Conservation (phyloP, 1,140 invertebrate species). For the Caerostris darwini region DNA sequence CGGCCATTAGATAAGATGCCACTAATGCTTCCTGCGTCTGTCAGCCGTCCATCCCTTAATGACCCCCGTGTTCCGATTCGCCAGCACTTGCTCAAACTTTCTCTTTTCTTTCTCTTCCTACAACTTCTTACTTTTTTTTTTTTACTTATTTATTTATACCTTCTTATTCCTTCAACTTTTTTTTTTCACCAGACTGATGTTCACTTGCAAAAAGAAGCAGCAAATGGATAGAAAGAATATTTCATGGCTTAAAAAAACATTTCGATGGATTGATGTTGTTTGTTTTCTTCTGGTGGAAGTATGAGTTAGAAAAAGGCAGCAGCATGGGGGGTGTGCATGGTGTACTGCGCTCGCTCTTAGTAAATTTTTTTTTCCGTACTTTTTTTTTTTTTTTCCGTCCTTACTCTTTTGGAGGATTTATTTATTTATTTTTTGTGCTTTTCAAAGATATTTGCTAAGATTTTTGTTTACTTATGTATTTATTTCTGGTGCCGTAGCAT, state of each 20-base stretch:
- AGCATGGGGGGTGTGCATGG: conserved; percentile 10
- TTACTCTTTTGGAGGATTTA: conserved; percentile 41
- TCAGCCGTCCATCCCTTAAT: conserved; percentile 62
- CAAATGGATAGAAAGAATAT: conserved; percentile 75
- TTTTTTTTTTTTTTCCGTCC: conserved; percentile 37
- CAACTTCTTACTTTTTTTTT: conserved; percentile 59
- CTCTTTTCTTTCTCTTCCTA: conserved; percentile 41
- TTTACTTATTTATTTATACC: conserved; percentile 75
- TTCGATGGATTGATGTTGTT: conserved; percentile 76
- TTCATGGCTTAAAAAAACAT: conserved; percentile 78
- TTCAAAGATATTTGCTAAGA: conserved; percentile 24
- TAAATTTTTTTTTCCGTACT: conserved; percentile 28
- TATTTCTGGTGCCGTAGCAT: not conserved
- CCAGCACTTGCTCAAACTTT: conserved; percentile 76
- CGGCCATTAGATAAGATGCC: conserved; percentile 77
- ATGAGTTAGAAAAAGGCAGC: conserved; percentile 29
- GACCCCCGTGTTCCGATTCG: conserved; percentile 74
- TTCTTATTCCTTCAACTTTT: conserved; percentile 67
- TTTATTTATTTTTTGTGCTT: conserved; percentile 50
- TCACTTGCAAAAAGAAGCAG: conserved; percentile 45
- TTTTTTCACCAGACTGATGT: conserved; percentile 64
- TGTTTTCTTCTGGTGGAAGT: conserved; percentile 69
- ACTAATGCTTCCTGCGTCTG: conserved; percentile 77
- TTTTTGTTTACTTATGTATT: conserved; percentile 41
- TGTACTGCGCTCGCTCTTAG: conserved; percentile 11